Base-by-base conservation (phyloP, 1,140 invertebrate species). In the Penaeus vannamei region DNA sequence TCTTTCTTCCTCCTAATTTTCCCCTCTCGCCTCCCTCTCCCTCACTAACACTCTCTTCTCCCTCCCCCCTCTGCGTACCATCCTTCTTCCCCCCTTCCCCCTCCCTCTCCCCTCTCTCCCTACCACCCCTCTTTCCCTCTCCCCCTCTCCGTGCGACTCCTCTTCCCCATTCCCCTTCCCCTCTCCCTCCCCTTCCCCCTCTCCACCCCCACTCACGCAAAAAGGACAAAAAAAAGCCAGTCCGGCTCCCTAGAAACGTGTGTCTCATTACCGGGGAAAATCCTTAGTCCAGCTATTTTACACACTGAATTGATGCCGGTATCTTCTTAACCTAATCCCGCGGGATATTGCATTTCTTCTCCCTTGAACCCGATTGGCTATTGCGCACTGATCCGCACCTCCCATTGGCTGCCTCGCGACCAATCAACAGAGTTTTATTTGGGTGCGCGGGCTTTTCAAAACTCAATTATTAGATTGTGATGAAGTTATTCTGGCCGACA, bases 371-470 rank as follows among this genome's bases (percentile, higher is more conserved):
- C 53, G n/a, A 81, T 81, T 81, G 79, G 79, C 26, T 46, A 46
- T 17, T 46, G 79, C 79, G 32, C 29, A 26, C 32, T 19, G 42
- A 26, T 46, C 20, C 20, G 4, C 32, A 19, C 20, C 14, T 60
- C 32, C n/a, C 53, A 81, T 81, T 81, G 79, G 79, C 79, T n/a
- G 42, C 17, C 26, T 32, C 26, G 79, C n/a, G 14, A 32, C 79
- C 79, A 81, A 81, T 81, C 79, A 81, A 60, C n/a, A n/a, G 79
- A 81, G 79, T 81, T 81, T 81, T 81, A 81, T 81, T 81, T 81
- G 32, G 79, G 42, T 19, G 42, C 46, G 29, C 79, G 79, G 79
- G 79, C 79, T 81, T 81, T 81, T 81, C 79, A 81, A 81, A 81
- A 81, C 79, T 81, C 79, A 81, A 81, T 81, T 81, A 81, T 81